Evolutionary conservation across 2,888 invertebrate genomes (phyloP).

Genomic region (Drosophila quinaria): DNA sequence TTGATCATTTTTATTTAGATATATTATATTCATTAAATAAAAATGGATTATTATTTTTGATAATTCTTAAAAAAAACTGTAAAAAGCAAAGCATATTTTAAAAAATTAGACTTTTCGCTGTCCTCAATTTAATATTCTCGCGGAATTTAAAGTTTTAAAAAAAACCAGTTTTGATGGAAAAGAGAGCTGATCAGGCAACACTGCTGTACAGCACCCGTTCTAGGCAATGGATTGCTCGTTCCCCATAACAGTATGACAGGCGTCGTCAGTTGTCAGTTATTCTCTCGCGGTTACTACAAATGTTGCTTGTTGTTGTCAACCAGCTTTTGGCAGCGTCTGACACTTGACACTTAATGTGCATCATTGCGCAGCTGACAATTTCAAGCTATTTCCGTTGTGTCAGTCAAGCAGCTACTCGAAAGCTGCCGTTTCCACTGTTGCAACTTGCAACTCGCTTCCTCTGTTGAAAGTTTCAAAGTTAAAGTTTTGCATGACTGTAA

Average conservation of each 20-base stretch:
- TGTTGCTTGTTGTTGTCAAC: conserved; percentile 64
- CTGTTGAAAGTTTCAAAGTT: conserved; percentile 49
- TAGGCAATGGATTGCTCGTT: conserved; percentile 43
- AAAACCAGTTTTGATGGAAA: too few species aligned
- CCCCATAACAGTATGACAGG: conserved; percentile 54
- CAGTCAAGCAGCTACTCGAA: conserved; percentile 46
- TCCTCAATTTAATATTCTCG: too few species aligned
- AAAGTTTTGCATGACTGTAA: conserved; percentile 70
- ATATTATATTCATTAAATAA: too few species aligned
- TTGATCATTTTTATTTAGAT: too few species aligned
- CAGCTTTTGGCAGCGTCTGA: conserved; percentile 70
- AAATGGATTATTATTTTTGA: too few species aligned
- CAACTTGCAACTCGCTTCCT: conserved; percentile 30
- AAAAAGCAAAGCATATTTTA: too few species aligned
- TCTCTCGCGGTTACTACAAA: conserved; percentile 46
- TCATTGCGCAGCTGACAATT: conserved; percentile 81
- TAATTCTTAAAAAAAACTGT: too few species aligned
- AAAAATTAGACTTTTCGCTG: too few species aligned
- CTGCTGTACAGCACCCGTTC: conserved; percentile 17
- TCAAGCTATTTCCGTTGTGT: conserved; percentile 78
- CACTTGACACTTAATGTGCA: conserved; percentile 81
- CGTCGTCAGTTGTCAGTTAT: conserved; percentile 59
- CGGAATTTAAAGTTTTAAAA: too few species aligned
- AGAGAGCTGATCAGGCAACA: too few species aligned
- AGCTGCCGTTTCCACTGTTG: conserved; percentile 11